Evolutionary conservation across 2,797 vertebrate genomes (phyloP).

Genomic region (Ciconia nigra): DNA sequence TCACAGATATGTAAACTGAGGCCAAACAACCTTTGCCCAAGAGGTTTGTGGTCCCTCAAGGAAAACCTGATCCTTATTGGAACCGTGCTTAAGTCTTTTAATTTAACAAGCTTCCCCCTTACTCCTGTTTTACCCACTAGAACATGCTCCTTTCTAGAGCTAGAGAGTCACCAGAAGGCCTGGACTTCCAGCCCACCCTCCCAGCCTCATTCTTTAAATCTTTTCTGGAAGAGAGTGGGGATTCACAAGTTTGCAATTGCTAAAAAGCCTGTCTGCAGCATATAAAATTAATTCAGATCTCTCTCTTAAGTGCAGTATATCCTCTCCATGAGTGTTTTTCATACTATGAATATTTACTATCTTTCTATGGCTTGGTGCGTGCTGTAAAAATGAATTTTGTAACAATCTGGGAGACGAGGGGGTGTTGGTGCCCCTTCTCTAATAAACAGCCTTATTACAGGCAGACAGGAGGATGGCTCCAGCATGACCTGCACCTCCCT

Average conservation of each 20-base stretch:
- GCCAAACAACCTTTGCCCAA: neutral
- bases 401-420: neutral
- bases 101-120: neutral
- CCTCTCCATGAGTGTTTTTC: conserved; percentile 31
- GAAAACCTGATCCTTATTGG: neutral
- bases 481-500: neutral
- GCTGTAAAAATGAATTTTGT: conserved; percentile 31
- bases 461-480: neutral
- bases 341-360: conserved; percentile 64
- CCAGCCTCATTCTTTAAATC: neutral
- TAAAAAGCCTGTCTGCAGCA: conserved; percentile 30
- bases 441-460: neutral
- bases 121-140: neutral
- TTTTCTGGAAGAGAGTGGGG: neutral
- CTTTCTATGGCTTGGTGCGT: neutral
- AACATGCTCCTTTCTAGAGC: neutral
- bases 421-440: neutral
- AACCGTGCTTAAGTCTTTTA: neutral
- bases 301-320: conserved; percentile 21
- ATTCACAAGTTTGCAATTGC: conserved; percentile 42
- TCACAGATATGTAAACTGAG: neutral
- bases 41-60: neutral
- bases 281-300: conserved; percentile 17
- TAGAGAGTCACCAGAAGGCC: neutral
- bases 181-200: neutral